Conservation (phyloP, 2,888 invertebrate species). For the Apamea epomidion region DNA sequence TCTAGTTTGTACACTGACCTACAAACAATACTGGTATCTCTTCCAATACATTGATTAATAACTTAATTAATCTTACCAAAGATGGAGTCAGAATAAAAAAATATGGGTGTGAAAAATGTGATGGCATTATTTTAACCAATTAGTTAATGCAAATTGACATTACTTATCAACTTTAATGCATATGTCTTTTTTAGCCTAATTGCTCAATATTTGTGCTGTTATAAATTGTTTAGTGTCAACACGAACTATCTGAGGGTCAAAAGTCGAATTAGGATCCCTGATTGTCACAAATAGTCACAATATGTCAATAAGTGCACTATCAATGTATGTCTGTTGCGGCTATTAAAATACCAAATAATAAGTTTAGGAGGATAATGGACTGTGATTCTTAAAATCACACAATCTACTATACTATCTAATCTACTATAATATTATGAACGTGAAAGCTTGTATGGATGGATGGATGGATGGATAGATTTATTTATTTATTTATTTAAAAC, state of each 20-base stretch:
- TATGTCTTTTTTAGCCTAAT: not conserved
- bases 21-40: constrained; percentile 55
- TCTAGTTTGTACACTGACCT: constrained; percentile 62
- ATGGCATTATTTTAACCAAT: not conserved
- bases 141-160: not conserved
- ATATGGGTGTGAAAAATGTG: no score
- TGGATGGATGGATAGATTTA: no score
- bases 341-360: not conserved
- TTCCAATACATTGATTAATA: constrained; percentile 22
- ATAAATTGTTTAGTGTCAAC: not conserved
- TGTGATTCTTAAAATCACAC: no score
- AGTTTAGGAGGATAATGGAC: no score
- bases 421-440: no score
- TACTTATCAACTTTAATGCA: not conserved
- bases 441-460: no score
- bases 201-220: constrained; percentile 7
- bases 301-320: not conserved
- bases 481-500: no score
- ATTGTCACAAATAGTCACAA: not conserved
- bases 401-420: no score
- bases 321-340: not conserved
- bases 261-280: constrained; percentile 2
- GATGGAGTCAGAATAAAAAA: not conserved
- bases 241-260: not conserved
- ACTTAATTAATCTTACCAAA: constrained; percentile 30